Evolutionary conservation across 2,888 invertebrate species (phyloP).

Genomic region (Hyppa rectilinea): DNA sequence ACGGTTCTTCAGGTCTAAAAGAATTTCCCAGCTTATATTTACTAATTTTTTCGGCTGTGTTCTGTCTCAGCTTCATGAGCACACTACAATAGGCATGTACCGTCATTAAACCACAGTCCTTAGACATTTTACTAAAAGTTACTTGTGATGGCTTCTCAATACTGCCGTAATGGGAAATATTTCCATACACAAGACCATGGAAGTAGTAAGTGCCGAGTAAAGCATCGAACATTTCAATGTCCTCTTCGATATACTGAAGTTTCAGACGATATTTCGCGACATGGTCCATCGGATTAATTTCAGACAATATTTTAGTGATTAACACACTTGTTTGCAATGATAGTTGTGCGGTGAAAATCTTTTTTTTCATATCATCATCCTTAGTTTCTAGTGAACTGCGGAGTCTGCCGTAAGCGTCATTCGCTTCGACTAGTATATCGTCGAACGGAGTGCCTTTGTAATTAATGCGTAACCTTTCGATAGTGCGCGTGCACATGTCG

Average conservation of each 20-base stretch:
- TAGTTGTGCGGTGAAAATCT: slow-evolving; percentile 77
- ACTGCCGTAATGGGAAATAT: slow-evolving; percentile 76
- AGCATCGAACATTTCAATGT: slow-evolving; percentile 91
- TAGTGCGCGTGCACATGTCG: slow-evolving; percentile 31
- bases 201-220: slow-evolving; percentile 91
- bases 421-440: slow-evolving; percentile 69
- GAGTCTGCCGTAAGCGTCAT: slow-evolving; percentile 70
- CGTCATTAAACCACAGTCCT: slow-evolving; percentile 70
- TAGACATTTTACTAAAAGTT: slow-evolving; percentile 66
- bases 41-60: slow-evolving; percentile 78
- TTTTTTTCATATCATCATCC: slow-evolving; percentile 66
- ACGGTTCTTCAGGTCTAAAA: slow-evolving; percentile 88
- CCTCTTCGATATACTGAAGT: slow-evolving; percentile 92
- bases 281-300: slow-evolving; percentile 95
- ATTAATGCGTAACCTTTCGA: slow-evolving; percentile 51
- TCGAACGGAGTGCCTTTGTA: slow-evolving; percentile 72
- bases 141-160: slow-evolving; percentile 77
- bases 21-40: slow-evolving; percentile 90
- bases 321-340: slow-evolving; percentile 88
- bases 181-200: slow-evolving; percentile 84
- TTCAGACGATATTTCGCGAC: slow-evolving; percentile 94
- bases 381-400: slow-evolving; percentile 48
- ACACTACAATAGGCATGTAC: slow-evolving; percentile 87
- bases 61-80: slow-evolving; percentile 81
- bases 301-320: slow-evolving; percentile 90